Conservation (phyloP, 2,113 vertebrate species). For the Channa maculata region DNA sequence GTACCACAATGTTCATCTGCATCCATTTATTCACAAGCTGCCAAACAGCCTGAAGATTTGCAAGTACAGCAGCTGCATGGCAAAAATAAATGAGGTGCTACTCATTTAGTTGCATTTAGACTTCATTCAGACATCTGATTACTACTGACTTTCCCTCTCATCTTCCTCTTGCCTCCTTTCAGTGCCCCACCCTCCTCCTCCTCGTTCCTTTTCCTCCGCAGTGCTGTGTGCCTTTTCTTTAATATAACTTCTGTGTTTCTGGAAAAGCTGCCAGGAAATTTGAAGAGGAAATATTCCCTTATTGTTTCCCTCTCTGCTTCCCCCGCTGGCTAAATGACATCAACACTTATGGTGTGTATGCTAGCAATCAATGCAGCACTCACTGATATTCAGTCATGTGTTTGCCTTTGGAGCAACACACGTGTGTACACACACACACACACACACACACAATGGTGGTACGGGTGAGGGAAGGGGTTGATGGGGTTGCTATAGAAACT, state of each 20-base stretch:
- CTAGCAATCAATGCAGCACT: constrained; percentile 64
- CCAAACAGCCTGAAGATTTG: neutral
- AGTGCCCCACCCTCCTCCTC: constrained; percentile 44
- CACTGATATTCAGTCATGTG: constrained; percentile 51
- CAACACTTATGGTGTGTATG: constrained; percentile 53
- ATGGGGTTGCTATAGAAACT: constrained; percentile 83
- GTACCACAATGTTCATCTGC: neutral
- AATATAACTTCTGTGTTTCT: constrained; percentile 70
- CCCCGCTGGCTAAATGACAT: constrained; percentile 63
- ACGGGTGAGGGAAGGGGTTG: constrained; percentile 48
- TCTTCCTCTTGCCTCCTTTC: constrained; percentile 24
- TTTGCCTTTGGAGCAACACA: constrained; percentile 29
- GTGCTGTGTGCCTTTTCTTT: constrained; percentile 62
- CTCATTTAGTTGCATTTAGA: constrained; percentile 20
- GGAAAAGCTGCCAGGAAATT: constrained; percentile 71
- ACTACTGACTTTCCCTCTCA: constrained; percentile 6
- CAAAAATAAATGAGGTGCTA: constrained; percentile 9
- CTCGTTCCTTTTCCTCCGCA: constrained; percentile 49
- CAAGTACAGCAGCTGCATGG: constrained; percentile 11
- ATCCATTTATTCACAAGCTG: neutral
- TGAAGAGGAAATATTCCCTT: constrained; percentile 58
- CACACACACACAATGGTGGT: constrained; percentile 17
- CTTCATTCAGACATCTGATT: constrained; percentile 39
- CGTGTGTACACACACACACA: neutral
- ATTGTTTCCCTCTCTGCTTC: constrained; percentile 56